Evolutionary conservation across 23 tunicate species (phyloP).

Genomic region (Oikopleura vanhoeffeni): DNA sequence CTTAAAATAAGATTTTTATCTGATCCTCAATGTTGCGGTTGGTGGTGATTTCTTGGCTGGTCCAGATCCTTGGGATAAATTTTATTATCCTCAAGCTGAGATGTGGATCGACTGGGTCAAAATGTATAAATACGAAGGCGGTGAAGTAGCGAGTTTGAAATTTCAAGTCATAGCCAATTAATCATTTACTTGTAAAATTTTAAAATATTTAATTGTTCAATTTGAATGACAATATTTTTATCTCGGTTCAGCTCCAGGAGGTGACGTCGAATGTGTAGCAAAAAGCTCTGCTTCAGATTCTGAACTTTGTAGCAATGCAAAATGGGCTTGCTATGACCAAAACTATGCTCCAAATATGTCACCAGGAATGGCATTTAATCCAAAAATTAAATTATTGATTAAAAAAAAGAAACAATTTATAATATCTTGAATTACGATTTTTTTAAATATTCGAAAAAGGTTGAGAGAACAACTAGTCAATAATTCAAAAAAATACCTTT

Average conservation of each 20-base stretch:
- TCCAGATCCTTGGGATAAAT: slow-evolving; percentile 41
- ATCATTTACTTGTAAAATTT: too few relatives aligned
- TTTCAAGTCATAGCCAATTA: too few relatives aligned
- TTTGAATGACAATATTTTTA: too few relatives aligned
- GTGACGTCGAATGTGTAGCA: slow-evolving; percentile 35
- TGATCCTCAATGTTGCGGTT: slow-evolving; percentile 65
- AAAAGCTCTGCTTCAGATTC: slow-evolving; percentile 20
- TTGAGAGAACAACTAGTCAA: too few relatives aligned
- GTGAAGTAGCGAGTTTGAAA: background rate
- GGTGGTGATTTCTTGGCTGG: slow-evolving; percentile 67
- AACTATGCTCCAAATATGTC: slow-evolving; percentile 55
- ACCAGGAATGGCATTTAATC: slow-evolving; percentile 44
- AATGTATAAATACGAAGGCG: slow-evolving; percentile 17
- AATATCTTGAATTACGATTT: too few relatives aligned
- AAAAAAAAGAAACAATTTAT: too few relatives aligned
- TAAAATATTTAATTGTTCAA: too few relatives aligned
- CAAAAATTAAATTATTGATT: too few relatives aligned
- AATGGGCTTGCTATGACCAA: slow-evolving; percentile 74
- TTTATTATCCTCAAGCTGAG: slow-evolving; percentile 77
- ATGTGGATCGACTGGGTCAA: slow-evolving; percentile 83
- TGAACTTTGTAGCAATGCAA: slow-evolving; percentile 46
- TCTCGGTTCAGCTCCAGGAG: too few relatives aligned
- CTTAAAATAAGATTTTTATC: slow-evolving; percentile 47
- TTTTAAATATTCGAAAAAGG: too few relatives aligned
- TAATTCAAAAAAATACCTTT: too few relatives aligned